Percentiles rank a stretch among this genome's conserved stretches.
Evolutionary conservation across 2,888 invertebrate genomes (phyloP).

Genomic region (Coelogynopora nodosa): DNA sequence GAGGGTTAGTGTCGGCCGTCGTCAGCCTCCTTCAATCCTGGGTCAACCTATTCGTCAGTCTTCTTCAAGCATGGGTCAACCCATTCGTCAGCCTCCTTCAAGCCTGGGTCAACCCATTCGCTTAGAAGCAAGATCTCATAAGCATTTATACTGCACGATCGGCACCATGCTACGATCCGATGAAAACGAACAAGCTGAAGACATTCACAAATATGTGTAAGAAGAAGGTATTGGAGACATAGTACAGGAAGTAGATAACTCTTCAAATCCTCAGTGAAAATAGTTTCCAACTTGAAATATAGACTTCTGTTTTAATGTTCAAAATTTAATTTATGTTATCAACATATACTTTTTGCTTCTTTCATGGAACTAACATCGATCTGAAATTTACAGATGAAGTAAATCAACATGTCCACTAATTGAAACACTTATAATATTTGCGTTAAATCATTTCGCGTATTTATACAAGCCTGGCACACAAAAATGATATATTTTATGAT

Average conservation of each 20-base stretch:
- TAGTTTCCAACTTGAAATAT: not conserved
- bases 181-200: constrained; percentile 47
- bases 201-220: constrained; percentile 43
- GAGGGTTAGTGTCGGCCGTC: too few species aligned
- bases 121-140: constrained; percentile 35
- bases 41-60: too few species aligned
- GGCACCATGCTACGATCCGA: constrained; percentile 48
- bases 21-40: too few species aligned
- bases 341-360: not conserved
- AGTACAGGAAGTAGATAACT: too few species aligned
- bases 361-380: not conserved
- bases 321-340: not conserved
- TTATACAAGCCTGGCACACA: not conserved
- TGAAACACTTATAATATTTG: not conserved
- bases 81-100: not conserved
- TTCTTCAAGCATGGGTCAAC: too few species aligned
- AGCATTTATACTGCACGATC: constrained; percentile 39
- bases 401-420: not conserved
- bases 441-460: not conserved
- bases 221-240: not conserved
- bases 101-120: constrained; percentile 41
- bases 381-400: not conserved
- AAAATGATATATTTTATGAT: not conserved
- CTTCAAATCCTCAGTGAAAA: too few species aligned
- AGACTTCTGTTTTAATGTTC: not conserved